Percentiles rank a stretch among this genome's conserved stretches.
phyloP scores from a whole-genome alignment of 1,140 invertebrate genomes.

The Odontomachus brunneus region DNA sequence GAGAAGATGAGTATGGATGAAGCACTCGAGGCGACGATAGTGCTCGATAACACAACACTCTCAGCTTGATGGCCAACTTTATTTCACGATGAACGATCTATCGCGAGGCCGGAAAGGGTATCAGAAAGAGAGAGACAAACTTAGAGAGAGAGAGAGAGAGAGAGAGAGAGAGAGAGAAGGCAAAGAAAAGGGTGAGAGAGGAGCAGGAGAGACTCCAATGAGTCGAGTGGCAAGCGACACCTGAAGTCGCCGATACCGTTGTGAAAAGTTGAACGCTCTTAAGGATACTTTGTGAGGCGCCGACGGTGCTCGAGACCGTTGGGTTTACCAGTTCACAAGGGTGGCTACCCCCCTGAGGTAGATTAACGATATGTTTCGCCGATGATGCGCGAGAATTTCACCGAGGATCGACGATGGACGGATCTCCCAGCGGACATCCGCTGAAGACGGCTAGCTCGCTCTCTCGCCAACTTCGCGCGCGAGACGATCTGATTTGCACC shows the following conservation, averaged over 20 bases:
- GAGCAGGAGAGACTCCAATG: background rate
- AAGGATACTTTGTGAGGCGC: conserved; percentile 36
- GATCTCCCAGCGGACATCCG: background rate
- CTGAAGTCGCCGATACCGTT: conserved; percentile 53
- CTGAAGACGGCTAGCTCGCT: background rate
- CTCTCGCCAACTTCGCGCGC: no score
- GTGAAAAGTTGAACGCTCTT: conserved; percentile 62
- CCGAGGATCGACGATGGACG: background rate
- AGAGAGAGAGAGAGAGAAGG: background rate
- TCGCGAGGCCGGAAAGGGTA: background rate
- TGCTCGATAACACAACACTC: conserved; percentile 58
- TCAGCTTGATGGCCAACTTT: conserved; percentile 64
- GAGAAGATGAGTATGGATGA: conserved; percentile 9
- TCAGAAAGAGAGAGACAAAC: conserved; percentile 2
- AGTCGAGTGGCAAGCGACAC: conserved; percentile 53
- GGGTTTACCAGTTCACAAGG: conserved; percentile 30
- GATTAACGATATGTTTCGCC: conserved; percentile 30
- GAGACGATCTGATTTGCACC: background rate
- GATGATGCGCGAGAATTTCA: background rate
- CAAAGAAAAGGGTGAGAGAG: background rate
- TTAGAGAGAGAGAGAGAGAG: conserved; percentile 3
- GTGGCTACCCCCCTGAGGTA: background rate
- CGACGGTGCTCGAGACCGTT: conserved; percentile 19
- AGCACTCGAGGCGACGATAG: conserved; percentile 48
- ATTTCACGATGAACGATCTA: conserved; percentile 40